Evolutionary conservation across 2,888 invertebrate species (phyloP), one percentile per base, ranked within the genome.

Genomic region (Microlaimidae sp.): DNA sequence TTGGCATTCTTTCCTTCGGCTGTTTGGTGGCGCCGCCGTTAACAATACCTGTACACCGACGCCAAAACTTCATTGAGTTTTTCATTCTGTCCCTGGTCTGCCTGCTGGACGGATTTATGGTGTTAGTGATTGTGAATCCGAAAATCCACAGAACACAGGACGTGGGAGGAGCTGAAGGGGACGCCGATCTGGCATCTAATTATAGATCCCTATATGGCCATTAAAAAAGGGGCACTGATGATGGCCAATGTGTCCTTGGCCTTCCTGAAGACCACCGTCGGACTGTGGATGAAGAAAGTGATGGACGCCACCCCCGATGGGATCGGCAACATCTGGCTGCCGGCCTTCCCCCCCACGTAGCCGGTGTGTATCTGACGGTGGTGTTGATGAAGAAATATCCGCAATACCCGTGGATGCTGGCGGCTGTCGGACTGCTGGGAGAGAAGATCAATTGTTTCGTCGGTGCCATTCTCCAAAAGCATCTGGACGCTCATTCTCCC

Each of bases 231-330:
- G 24, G 95, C 95, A 0, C 75, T 99, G 32, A 90, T 93, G 79
- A 95, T 97, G 95, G 88, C 97, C 10, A 99, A 97, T 73, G 92
- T 99, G 1, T 92, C 93, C 0, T 75, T 99, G 53, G 97, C 97
- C 3, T 99, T 99, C 72, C 77, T 99, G 13, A 97, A 99, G 70
- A 97, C 97, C 0, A 99, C 97, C 1, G 97, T 99, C 56, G 89
- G 92, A 0, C 77, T 90, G 1, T 97, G 95, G 97, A 97, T 99
- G 92, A 86, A 89, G 73, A 89, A 90, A 67, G 84, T 82, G 60
- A 80, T 81, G 72, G 43, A n/a, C 43, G 5, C 13, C 23, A 43
- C 43, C 23, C 7, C n/a, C 17, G 23, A 10, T 19, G 43, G 23
- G 72, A 89, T 93, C 63, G 97, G 97, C 21, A 86, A 95, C 82